These are phyloP conservation scores for Parasteatoda tepidariorum DNA, from an alignment of 1,140 invertebrate species.

Conservation along the genomic window DNA sequence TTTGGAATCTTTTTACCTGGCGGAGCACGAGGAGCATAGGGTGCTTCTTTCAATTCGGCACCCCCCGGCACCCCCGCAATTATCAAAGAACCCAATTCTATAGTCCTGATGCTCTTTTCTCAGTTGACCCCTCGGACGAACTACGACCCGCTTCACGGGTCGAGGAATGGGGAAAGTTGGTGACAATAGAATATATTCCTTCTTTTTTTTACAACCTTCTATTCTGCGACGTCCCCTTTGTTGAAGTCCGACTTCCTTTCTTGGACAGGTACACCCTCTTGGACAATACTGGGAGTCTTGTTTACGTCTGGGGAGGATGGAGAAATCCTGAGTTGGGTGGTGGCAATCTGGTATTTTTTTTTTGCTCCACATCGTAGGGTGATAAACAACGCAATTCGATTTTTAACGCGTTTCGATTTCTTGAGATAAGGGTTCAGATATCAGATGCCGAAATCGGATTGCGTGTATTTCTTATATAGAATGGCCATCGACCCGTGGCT, in stretches of 20 bases:
- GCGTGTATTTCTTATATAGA: constrained; percentile 7
- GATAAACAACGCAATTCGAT: constrained; percentile 34
- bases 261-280: background rate
- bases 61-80: constrained; percentile 32
- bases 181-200: constrained; percentile 1
- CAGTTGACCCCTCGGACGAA: background rate
- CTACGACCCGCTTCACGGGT: constrained; percentile 27
- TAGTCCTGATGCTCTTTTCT: constrained; percentile 36
- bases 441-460: constrained; percentile 14
- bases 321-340: background rate
- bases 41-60: constrained; percentile 23
- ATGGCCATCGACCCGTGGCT: background rate
- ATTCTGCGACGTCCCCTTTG: constrained; percentile 1
- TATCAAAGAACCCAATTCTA: background rate
- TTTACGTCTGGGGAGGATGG: constrained; percentile 11
- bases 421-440: constrained; percentile 3
- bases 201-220: background rate
- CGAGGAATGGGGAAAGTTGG: constrained; percentile 5
- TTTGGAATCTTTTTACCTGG: background rate
- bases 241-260: constrained; percentile 9
- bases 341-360: no score
- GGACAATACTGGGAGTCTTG: constrained; percentile 23
- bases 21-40: background rate
- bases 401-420: constrained; percentile 35
- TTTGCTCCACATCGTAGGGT: no score